Percentiles rank a stretch among this genome's conserved stretches.
Evolutionary conservation across 2,113 vertebrate genomes (phyloP).

Genomic region (Cottus gobio): DNA sequence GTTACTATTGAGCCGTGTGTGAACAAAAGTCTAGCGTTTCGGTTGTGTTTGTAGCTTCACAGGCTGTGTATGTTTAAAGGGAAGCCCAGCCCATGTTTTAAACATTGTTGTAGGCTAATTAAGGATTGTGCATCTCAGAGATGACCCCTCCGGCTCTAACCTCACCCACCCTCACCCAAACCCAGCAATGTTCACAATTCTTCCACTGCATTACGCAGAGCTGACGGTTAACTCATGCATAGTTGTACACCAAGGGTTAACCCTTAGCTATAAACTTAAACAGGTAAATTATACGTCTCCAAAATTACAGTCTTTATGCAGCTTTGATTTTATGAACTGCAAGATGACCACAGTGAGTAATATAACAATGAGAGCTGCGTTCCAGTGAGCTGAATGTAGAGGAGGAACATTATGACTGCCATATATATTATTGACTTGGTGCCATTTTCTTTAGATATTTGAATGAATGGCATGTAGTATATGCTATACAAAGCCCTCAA

Average conservation of each 20-base stretch:
- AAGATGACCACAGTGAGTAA: slow-evolving; percentile 72
- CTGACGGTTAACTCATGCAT: slow-evolving; percentile 49
- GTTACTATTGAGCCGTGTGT: slow-evolving; percentile 17
- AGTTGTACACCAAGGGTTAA: slow-evolving; percentile 60
- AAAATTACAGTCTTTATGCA: slow-evolving; percentile 73
- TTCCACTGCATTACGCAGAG: slow-evolving; percentile 35
- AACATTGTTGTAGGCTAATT: slow-evolving; percentile 32
- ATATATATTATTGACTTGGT: neutral
- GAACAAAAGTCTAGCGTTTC: slow-evolving; percentile 5
- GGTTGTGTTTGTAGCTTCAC: slow-evolving; percentile 32
- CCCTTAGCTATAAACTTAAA: slow-evolving; percentile 67
- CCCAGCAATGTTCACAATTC: slow-evolving; percentile 42
- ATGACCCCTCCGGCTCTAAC: slow-evolving; percentile 27
- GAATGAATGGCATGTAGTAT: slow-evolving; percentile 18
- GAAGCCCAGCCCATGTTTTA: slow-evolving; percentile 30
- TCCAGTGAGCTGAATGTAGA: slow-evolving; percentile 33
- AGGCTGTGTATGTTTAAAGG: slow-evolving; percentile 12
- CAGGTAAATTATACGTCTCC: slow-evolving; percentile 71
- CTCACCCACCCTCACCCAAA: slow-evolving; percentile 13
- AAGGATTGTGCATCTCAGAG: slow-evolving; percentile 9
- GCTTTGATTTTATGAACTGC: slow-evolving; percentile 77
- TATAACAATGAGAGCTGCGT: slow-evolving; percentile 53
- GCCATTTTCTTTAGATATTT: slow-evolving; percentile 48
- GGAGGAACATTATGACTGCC: slow-evolving; percentile 39
- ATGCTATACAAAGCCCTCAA: slow-evolving; percentile 18